A percentile compares a stretch with the other conserved stretches of the same genome.
Conservation (phyloP, 2,113 vertebrate genomes). For the Abramis brama region DNA sequence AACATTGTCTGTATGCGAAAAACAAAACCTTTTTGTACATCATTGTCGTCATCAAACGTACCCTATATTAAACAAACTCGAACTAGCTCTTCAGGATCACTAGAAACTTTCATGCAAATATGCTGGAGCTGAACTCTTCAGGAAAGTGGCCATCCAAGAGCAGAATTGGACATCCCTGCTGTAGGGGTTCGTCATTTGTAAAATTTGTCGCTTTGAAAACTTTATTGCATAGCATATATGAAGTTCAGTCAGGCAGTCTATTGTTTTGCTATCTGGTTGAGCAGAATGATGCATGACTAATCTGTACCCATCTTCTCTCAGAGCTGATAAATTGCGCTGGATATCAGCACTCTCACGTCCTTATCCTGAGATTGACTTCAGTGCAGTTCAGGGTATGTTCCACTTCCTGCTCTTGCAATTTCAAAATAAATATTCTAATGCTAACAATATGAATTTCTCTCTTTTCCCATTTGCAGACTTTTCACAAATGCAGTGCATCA, state of each 20-base stretch:
- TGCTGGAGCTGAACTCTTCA: background rate
- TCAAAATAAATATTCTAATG: conserved; percentile 9
- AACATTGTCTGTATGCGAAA: no score
- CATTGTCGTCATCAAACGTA: no score
- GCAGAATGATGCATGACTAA: background rate
- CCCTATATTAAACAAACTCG: no score
- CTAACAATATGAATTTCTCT: background rate
- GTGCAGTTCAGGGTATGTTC: conserved; percentile 72
- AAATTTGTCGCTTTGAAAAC: background rate
- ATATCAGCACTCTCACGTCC: conserved; percentile 88
- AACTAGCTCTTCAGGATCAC: background rate
- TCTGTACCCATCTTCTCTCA: conserved; percentile 58
- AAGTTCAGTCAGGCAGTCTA: background rate
- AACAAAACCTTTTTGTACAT: no score
- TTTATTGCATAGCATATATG: background rate
- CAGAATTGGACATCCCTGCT: background rate
- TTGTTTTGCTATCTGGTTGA: background rate
- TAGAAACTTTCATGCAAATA: background rate
- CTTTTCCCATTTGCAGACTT: conserved; percentile 74
- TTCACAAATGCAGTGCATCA: conserved; percentile 90
- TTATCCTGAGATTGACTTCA: conserved; percentile 74
- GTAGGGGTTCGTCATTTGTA: background rate
- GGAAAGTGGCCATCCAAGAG: background rate
- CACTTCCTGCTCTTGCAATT: conserved; percentile 1
- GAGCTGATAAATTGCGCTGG: conserved; percentile 95